Evolutionary conservation across 2,888 invertebrate species (phyloP), one percentile per base, ranked within the genome.

Genomic region (Stenchaetothrips biformis): DNA sequence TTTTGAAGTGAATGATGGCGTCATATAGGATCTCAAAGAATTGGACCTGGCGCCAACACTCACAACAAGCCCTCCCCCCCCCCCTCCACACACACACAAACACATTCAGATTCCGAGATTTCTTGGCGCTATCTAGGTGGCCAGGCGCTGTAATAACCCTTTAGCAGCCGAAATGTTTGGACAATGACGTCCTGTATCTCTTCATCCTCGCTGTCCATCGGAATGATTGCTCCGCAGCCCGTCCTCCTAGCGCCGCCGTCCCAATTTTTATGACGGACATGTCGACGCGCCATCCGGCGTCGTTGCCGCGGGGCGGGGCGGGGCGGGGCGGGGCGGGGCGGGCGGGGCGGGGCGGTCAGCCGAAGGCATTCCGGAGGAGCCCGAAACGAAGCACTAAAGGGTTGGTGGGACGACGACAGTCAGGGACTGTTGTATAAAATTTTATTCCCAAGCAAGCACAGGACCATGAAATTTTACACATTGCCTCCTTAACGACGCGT

Each of bases 381-480:
- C 16, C 59, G 37, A 37, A 59, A 53, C 53, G 53, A 16, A 9
- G 53, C 13, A 53, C 53, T 16, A 13, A 18, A 18, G 18, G 59
- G 18, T 59, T 13, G 59, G 16, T 53, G 53, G 59, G 59, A 18
- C 13, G 53, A 8, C 18, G 59, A 59, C 67, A 25, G 67, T 74
- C 67, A 21, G 25, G 25, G 21, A 11, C 67, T 25, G 67, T 74
- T 74, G 67, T 74, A 74, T 74, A 74, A 74, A 74, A 74, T 74
- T 74, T 74, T 74, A 74, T 74, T 74, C 25, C 25, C 67, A 25
- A 74, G 67, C 13, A 13, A 11, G 11, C 67, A 21, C 67, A n/a
- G 25, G 67, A 74, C 67, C 67, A 74, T 74, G 67, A 74, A 74
- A 74, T 74, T 21, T 25, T 25, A 74, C 67, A 25, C 67, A 74